These are phyloP conservation scores for Caenorhabditis sulstoni DNA, from an alignment of 2,888 invertebrate species.

Conservation along the genomic window DNA sequence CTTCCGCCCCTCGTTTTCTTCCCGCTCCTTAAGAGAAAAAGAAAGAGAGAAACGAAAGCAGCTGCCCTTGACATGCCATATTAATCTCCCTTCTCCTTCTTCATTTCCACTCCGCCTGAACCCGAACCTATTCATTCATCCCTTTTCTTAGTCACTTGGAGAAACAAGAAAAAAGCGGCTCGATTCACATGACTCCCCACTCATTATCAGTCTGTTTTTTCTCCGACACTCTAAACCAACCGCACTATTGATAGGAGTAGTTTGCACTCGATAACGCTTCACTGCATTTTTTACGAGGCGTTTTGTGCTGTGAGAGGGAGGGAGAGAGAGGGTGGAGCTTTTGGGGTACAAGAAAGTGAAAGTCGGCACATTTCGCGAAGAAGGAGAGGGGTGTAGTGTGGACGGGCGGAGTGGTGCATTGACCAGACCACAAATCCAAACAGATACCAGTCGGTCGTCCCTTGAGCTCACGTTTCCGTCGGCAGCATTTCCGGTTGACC, in stretches of 20 bases:
- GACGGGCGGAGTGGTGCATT: not conserved
- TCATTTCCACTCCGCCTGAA: not conserved
- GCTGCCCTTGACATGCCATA: conserved; percentile 30
- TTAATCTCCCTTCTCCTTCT: conserved; percentile 5
- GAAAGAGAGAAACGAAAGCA: conserved; percentile 5
- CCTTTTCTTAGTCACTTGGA: too few species aligned
- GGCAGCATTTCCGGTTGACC: not conserved
- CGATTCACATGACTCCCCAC: conserved; percentile 8
- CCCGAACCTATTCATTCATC: not conserved
- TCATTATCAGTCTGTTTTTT: conserved; percentile 25
- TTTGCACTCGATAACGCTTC: conserved; percentile 25
- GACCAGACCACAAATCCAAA: not conserved
- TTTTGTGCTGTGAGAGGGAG: too few species aligned
- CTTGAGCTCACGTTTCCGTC: not conserved
- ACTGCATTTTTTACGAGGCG: too few species aligned
- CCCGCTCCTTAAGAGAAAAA: not conserved
- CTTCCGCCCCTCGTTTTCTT: conserved; percentile 8
- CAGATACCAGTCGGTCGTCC: too few species aligned
- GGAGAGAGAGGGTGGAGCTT: not conserved
- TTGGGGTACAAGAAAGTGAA: not conserved
- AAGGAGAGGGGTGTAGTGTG: not conserved
- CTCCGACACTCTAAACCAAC: conserved; percentile 25
- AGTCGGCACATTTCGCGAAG: not conserved
- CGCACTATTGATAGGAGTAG: conserved; percentile 12
- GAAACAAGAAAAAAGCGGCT: too few species aligned